Evolutionary conservation across 1,140 invertebrate species (phyloP).

Genomic region (Calliphora vicina): DNA sequence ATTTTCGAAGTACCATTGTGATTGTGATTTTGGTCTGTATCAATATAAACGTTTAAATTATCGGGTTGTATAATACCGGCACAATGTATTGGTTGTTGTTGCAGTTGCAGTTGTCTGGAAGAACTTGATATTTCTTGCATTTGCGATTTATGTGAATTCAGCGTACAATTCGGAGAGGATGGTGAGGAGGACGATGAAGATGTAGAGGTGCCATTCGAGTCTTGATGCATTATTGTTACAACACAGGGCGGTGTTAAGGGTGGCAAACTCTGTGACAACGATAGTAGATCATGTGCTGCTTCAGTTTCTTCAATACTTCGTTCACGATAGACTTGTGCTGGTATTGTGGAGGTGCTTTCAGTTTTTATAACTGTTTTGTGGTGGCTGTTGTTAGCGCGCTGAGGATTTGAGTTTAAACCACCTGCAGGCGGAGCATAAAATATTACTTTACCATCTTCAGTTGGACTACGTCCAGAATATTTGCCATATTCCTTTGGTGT

Average conservation of each 20-base stretch:
- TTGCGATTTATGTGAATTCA: constrained; percentile 45
- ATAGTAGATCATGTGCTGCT: constrained; percentile 84
- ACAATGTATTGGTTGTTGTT: constrained; percentile 26
- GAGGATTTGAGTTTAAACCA: constrained; percentile 40
- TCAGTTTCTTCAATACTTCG: constrained; percentile 82
- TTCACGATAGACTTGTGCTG: constrained; percentile 65
- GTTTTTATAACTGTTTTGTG: not conserved
- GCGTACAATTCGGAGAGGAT: constrained; percentile 39
- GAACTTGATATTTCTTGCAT: constrained; percentile 58
- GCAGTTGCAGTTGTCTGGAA: constrained; percentile 49
- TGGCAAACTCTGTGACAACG: constrained; percentile 79
- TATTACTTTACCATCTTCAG: constrained; percentile 56
- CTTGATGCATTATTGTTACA: constrained; percentile 66
- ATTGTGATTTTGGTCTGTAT: not conserved
- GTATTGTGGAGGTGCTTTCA: constrained; percentile 46
- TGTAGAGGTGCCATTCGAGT: constrained; percentile 35
- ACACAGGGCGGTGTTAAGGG: constrained; percentile 75
- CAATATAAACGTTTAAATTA: constrained; percentile 33
- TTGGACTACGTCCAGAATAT: constrained; percentile 25
- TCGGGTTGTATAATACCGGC: constrained; percentile 36
- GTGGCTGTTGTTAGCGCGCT: constrained; percentile 24
- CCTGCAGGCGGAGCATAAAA: constrained; percentile 60
- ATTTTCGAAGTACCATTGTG: constrained; percentile 47
- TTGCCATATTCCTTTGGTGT: not conserved
- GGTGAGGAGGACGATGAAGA: not conserved